These are phyloP conservation scores for Typhlichthys eigenmanni DNA, from an alignment of 2,797 vertebrate species.

Conservation along the genomic window DNA sequence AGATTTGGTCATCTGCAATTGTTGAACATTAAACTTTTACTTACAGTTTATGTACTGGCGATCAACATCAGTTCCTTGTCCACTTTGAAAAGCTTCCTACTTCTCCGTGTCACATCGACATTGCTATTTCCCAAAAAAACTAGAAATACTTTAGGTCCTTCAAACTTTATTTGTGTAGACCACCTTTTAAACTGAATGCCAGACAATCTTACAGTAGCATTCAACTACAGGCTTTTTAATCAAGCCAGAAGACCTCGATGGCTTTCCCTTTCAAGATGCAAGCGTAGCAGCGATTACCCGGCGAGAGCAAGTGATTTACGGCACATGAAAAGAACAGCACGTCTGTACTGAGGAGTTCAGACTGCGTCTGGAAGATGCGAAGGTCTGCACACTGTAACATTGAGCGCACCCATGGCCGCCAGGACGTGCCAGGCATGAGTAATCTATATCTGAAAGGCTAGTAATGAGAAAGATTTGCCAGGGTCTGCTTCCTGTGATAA, in stretches of 20 bases:
- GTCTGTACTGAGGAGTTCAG: conserved; percentile 74
- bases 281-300: conserved; percentile 70
- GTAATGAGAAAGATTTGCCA: conserved; percentile 80
- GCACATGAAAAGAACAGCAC: conserved; percentile 66
- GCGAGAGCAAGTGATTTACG: conserved; percentile 71
- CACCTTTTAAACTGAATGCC: too few relatives aligned
- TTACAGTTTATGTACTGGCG: too few relatives aligned
- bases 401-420: conserved; percentile 67
- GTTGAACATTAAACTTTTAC: too few relatives aligned
- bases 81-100: too few relatives aligned
- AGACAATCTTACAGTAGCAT: too few relatives aligned
- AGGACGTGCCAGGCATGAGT: conserved; percentile 68
- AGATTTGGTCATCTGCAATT: too few relatives aligned
- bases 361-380: conserved; percentile 60
- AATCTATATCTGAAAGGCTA: conserved; percentile 77
- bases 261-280: conserved; percentile 65
- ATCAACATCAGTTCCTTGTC: too few relatives aligned
- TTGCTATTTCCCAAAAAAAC: too few relatives aligned
- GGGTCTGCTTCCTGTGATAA: conserved; percentile 78
- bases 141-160: too few relatives aligned
- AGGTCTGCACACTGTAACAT: conserved; percentile 66
- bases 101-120: too few relatives aligned
- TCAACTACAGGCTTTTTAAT: conserved; percentile 62
- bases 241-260: conserved; percentile 61
- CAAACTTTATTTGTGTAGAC: too few relatives aligned